Percentiles rank a stretch among this genome's conserved stretches.
phyloP scores from a whole-genome alignment of 2,888 invertebrate genomes.

The Eurytoma californica region DNA sequence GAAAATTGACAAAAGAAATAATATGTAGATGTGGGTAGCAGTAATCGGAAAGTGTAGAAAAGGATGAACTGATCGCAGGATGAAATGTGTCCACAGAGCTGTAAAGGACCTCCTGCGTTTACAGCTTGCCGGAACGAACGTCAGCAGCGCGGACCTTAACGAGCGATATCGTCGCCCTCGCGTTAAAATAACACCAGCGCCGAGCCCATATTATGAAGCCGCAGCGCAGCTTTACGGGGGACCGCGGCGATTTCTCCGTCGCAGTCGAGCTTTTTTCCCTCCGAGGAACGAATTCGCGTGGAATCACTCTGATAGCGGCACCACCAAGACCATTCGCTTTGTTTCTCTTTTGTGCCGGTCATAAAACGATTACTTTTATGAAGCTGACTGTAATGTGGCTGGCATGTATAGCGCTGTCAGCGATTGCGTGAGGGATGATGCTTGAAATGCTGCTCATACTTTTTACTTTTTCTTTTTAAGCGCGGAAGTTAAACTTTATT shows the following conservation, averaged over 20 bases:
- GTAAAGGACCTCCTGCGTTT: neutral
- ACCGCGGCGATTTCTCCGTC: neutral
- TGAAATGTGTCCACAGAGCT: too few relatives aligned
- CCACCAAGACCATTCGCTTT: neutral
- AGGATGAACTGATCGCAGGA: too few relatives aligned
- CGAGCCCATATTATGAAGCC: neutral
- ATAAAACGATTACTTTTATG: conserved; percentile 39
- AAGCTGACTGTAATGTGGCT: neutral
- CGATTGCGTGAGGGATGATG: neutral
- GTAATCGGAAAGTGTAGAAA: too few relatives aligned
- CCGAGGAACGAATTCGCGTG: conserved; percentile 26
- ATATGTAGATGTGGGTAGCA: too few relatives aligned
- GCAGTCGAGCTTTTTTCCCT: neutral
- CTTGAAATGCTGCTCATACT: too few relatives aligned
- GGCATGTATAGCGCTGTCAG: neutral
- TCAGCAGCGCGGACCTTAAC: conserved; percentile 12
- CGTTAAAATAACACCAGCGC: neutral
- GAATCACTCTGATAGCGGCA: conserved; percentile 27
- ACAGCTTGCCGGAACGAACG: neutral
- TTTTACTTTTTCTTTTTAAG: too few relatives aligned
- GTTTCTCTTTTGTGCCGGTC: conserved; percentile 3
- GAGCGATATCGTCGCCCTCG: conserved; percentile 20
- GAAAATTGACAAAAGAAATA: neutral
- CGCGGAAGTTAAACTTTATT: too few relatives aligned
- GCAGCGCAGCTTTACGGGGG: neutral